These are phyloP conservation scores for Chirona hameri DNA, from an alignment of 2,888 invertebrate species.

Conservation along the genomic window DNA sequence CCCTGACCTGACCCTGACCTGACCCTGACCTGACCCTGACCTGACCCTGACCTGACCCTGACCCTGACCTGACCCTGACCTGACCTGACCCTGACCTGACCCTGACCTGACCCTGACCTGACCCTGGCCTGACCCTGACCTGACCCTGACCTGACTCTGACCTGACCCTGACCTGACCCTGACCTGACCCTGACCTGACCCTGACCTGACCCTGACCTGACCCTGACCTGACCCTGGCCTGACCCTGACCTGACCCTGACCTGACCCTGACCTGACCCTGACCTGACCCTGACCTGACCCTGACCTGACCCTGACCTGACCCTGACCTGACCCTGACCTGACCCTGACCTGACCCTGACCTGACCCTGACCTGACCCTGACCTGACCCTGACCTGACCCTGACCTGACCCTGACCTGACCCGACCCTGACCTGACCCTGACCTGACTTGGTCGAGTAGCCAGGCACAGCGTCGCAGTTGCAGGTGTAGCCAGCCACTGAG, in stretches of 20 bases:
- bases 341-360: not conserved
- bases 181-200: not conserved
- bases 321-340: not conserved
- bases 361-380: not conserved
- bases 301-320: not conserved
- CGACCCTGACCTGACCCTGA: not conserved
- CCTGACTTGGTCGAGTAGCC: slow-evolving; percentile 6
- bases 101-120: not conserved
- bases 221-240: no score
- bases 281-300: not conserved
- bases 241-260: no score
- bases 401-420: not conserved
- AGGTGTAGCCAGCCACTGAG: not conserved
- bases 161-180: not conserved
- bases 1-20: no score
- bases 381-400: not conserved
- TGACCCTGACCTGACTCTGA: not conserved
- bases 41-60: not conserved
- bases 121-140: not conserved
- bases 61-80: not conserved
- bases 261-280: not conserved
- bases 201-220: not conserved
- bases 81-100: not conserved
- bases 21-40: not conserved
- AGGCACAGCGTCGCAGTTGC: slow-evolving; percentile 5